Evolutionary conservation across 2,888 invertebrate genomes (phyloP).

Genomic region (Stenotaenia linearis): DNA sequence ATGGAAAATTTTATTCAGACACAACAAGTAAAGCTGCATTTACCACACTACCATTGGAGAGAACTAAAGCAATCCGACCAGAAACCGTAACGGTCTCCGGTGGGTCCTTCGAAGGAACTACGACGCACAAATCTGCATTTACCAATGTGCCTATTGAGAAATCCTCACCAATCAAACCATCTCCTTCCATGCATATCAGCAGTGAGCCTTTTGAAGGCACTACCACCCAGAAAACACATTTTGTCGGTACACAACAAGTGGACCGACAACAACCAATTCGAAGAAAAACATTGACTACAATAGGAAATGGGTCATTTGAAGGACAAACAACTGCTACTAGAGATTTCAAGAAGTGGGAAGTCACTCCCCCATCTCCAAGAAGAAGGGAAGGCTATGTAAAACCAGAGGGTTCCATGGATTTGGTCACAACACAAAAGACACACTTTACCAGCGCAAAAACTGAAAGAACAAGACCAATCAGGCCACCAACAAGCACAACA

Average conservation of each 20-base stretch:
- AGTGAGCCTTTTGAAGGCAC: slow-evolving; percentile 17
- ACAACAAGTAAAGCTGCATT: slow-evolving; percentile 1
- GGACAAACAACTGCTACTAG: not conserved
- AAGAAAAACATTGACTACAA: not conserved
- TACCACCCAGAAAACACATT: not conserved
- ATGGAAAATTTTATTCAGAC: not conserved
- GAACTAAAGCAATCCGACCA: not conserved
- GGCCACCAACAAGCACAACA: not conserved
- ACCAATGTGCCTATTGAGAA: not conserved
- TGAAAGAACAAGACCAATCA: not conserved
- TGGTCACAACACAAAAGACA: slow-evolving; percentile 6
- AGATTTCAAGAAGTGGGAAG: slow-evolving; percentile 28
- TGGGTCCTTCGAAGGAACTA: slow-evolving; percentile 17
- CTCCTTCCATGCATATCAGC: not conserved
- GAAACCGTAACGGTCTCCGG: not conserved
- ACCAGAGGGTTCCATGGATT: slow-evolving; percentile 22
- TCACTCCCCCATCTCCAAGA: not conserved
- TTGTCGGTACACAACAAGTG: not conserved
- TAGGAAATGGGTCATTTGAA: not conserved
- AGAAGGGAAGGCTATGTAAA: not conserved
- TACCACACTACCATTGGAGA: not conserved
- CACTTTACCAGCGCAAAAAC: not conserved
- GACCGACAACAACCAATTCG: not conserved
- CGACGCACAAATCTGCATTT: not conserved
- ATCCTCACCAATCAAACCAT: not conserved